Percentiles rank a stretch among this genome's conserved stretches.
Conservation (phyloP, 1,140 invertebrate genomes). For the Bombus turneri region DNA sequence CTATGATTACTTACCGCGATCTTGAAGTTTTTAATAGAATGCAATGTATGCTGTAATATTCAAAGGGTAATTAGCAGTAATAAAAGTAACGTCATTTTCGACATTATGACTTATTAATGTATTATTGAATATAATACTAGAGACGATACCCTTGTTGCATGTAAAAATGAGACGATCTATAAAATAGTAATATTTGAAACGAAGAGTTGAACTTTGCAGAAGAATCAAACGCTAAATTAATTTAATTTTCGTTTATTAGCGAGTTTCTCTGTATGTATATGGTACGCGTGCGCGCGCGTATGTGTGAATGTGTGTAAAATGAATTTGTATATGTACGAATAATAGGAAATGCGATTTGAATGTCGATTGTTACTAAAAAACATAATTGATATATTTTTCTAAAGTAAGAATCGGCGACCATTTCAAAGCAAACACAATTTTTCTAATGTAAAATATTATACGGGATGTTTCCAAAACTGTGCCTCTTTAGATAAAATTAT, state of each 20-base stretch:
- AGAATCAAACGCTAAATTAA: constrained; percentile 46
- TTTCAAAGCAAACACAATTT: constrained; percentile 25
- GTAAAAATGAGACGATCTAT: background rate
- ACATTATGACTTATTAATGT: background rate
- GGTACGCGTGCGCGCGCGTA: background rate
- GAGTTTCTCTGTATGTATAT: constrained; percentile 6
- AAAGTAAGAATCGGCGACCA: constrained; percentile 16
- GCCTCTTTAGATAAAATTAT: constrained; percentile 8
- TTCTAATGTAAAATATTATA: constrained; percentile 41
- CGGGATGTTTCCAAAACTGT: constrained; percentile 11
- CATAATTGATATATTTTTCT: constrained; percentile 43
- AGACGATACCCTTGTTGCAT: background rate
- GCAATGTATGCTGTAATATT: background rate
- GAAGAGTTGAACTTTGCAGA: constrained; percentile 28
- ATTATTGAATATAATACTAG: background rate
- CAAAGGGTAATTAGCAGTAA: background rate
- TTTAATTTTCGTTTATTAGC: constrained; percentile 28
- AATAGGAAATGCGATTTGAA: constrained; percentile 10
- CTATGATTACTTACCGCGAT: no score
- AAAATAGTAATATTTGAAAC: background rate
- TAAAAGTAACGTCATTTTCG: background rate
- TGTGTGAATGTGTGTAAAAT: background rate
- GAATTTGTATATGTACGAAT: constrained; percentile 1
- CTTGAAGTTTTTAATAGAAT: no score
- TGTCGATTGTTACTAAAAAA: constrained; percentile 33